Evolutionary conservation across 2,113 vertebrate species (phyloP), one percentile per base, ranked within the genome.

Genomic region (Riparia riparia): DNA sequence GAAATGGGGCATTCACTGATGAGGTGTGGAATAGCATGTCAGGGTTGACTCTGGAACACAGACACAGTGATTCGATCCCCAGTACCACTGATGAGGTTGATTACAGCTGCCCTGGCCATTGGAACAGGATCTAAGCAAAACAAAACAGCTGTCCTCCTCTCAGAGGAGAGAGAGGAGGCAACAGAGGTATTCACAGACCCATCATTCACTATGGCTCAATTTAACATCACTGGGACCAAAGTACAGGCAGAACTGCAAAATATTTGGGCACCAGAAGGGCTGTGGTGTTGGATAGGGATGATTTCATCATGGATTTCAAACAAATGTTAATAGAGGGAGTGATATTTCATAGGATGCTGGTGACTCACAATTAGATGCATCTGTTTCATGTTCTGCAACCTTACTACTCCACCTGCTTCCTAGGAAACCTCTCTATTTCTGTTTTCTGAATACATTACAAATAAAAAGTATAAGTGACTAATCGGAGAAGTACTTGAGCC

Each of bases 11-110:
- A 74, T 96, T 96, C 51, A 66, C 86, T 96, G 92, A 90, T 86
- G 93, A 96, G 86, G 93, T 95, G 93, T 90, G 93, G 95, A 94
- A 80, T 73, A 88, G 71, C 79, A 16, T 71, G 92, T 92, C 92
- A 92, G 34, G 72, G 22, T 47, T 94, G 79, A 66, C 90, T 90
- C 60, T 90, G 93, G 79, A 90, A 44, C 82, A 16, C 28, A 82
- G 78, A 29, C 39, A 0, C 6, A 24, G 79, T 93, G 90, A 96
- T 94, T 92, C 2, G 69, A 68, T 86, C 61, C 44, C 57, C 57
- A 53, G 53, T 25, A 37, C 60, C 16, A 1, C 64, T 74, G 51
- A 28, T 39, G 69, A 89, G 77, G 68, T 82, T 14, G 28, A 64
- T 47, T 19, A 60, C 90, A 96, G 69, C 69, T 61, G 56, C 61